Evolutionary conservation across 2,888 invertebrate species (phyloP).

Genomic region (Meandrusa payeni): DNA sequence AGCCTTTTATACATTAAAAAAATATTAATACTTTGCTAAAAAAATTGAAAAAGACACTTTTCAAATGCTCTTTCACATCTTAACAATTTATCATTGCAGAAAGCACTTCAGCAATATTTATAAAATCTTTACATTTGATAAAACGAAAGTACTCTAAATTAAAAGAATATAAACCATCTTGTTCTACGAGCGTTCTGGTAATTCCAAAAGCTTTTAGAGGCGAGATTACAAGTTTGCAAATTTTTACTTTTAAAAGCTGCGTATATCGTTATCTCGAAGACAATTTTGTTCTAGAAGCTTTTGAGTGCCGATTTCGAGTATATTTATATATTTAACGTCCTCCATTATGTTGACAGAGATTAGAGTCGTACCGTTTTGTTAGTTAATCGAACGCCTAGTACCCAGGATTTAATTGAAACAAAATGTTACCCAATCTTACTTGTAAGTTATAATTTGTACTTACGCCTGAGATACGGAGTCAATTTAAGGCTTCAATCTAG

Average conservation of each 20-base stretch:
- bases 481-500: background rate
- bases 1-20: too few relatives aligned
- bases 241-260: slow-evolving; percentile 14
- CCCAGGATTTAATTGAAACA: slow-evolving; percentile 14
- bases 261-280: slow-evolving; percentile 19
- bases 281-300: slow-evolving; percentile 14
- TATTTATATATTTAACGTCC: slow-evolving; percentile 18
- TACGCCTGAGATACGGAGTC: background rate
- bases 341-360: slow-evolving; percentile 18
- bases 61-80: too few relatives aligned
- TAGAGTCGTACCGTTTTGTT: slow-evolving; percentile 5
- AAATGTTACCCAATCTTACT: slow-evolving; percentile 6
- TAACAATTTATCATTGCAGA: too few relatives aligned
- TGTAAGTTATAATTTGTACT: background rate
- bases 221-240: slow-evolving; percentile 19
- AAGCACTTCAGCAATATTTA: too few relatives aligned
- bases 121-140: too few relatives aligned
- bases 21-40: too few relatives aligned
- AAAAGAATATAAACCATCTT: slow-evolving; percentile 10
- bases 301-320: slow-evolving; percentile 2
- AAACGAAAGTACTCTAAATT: background rate
- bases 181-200: slow-evolving; percentile 4
- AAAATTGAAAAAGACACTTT: too few relatives aligned
- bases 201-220: slow-evolving; percentile 9
- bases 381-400: slow-evolving; percentile 12